phyloP scores from a whole-genome alignment of 2,888 invertebrate genomes.

The Iselma pallidipennis region DNA sequence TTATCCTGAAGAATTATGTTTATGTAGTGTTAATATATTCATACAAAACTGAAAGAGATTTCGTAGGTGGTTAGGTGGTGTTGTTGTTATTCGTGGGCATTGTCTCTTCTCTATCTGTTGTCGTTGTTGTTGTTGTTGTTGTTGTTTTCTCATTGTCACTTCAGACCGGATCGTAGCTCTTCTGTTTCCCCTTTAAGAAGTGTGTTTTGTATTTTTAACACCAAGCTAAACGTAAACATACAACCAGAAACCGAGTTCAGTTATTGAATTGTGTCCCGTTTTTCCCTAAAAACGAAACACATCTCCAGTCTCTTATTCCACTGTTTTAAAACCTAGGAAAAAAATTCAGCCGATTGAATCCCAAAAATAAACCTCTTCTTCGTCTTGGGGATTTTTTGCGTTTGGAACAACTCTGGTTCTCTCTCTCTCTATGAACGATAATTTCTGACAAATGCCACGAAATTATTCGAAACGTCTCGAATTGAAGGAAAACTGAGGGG shows the following conservation, averaged over 20 bases:
- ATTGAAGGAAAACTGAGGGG: neutral
- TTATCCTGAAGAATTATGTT: conserved; percentile 47
- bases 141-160: conserved; percentile 40
- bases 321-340: neutral
- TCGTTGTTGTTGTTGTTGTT: neutral
- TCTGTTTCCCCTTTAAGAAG: conserved; percentile 28
- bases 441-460: conserved; percentile 2
- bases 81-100: conserved; percentile 37
- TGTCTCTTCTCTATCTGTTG: conserved; percentile 34
- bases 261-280: neutral
- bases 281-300: neutral
- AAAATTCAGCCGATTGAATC: neutral
- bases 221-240: conserved; percentile 24
- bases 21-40: conserved; percentile 52
- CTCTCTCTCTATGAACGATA: neutral
- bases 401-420: neutral
- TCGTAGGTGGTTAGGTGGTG: conserved; percentile 44
- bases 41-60: conserved; percentile 41
- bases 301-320: neutral
- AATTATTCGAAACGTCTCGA: conserved; percentile 2
- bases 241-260: neutral
- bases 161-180: conserved; percentile 42
- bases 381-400: neutral
- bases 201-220: conserved; percentile 40
- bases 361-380: neutral